Evolutionary conservation across 2,797 vertebrate species (phyloP), one percentile per base, ranked within the genome.

Genomic region (Micrastur ruficollis): DNA sequence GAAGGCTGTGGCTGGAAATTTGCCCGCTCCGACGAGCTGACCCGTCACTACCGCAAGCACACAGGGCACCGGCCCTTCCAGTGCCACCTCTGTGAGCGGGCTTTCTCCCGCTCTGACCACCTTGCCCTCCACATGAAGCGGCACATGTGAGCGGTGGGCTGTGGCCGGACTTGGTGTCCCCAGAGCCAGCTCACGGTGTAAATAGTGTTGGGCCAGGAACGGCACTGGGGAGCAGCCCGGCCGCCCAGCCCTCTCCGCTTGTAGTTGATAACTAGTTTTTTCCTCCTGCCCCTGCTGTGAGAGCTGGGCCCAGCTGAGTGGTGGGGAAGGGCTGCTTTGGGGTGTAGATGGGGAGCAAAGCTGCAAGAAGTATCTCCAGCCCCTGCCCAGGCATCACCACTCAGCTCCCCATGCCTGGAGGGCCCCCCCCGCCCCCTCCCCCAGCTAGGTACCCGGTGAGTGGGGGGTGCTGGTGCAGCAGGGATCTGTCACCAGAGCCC

Each of bases 1-100:
- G 99, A 99, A 84, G 99, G 99, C 91, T 99, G 99, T 63, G 99
- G 99, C 67, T 99, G 99, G 99, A 99, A 99, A 97, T 99, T 99
- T 32, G 99, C 99, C 93, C 97, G 99, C 76, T 99, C 99, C 2
- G 99, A 99, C 6, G 99, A 99, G 97, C 97, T 99, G 70, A 99
- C 99, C 32, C 99, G 99, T 25, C 99, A 99, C 97, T 99, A 99
- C 97, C 98, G 99, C 79, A 99, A 99, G 89, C 99, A 99, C 98
- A 99, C 99, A 0, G 99, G 99, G 31, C 99, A 99, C 95, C 94
- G 99, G 49, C 99, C 99, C 2, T 99, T 99, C 78, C 99, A 99
- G 98, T 99, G 99, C 65, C 99, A 99, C 94, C 98, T 99, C 71
- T 99, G 99, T 14, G 99, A 99, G 90, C 97, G 99, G 16, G 99